Evolutionary conservation across 2,888 invertebrate species (phyloP).

Genomic region (Beris chalybata): DNA sequence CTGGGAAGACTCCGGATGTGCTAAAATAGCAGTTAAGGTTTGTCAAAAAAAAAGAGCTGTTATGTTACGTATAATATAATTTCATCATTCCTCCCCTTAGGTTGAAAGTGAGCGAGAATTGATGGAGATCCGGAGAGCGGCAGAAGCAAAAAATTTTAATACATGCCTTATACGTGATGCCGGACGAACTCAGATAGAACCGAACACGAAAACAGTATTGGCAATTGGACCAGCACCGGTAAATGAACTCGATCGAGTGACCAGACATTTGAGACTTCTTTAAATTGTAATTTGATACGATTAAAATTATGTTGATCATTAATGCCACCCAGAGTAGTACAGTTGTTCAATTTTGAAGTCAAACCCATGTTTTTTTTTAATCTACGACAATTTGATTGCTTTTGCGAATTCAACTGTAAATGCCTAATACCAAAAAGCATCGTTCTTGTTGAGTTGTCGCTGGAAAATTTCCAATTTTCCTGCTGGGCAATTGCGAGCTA

Average conservation of each 20-base stretch:
- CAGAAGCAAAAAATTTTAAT: slow-evolving; percentile 69
- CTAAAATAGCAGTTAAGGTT: slow-evolving; percentile 83
- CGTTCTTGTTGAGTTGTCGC: too few species aligned
- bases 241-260: slow-evolving; percentile 75
- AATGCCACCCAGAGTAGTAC: too few species aligned
- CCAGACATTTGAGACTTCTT: slow-evolving; percentile 84
- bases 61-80: slow-evolving; percentile 43
- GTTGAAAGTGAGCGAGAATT: slow-evolving; percentile 76
- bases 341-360: too few species aligned
- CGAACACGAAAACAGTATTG: slow-evolving; percentile 86
- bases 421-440: too few species aligned
- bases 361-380: too few species aligned
- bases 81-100: slow-evolving; percentile 38
- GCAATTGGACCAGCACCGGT: slow-evolving; percentile 91
- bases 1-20: slow-evolving; percentile 74
- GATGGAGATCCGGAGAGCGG: slow-evolving; percentile 67
- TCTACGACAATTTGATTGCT: too few species aligned
- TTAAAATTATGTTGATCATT: too few species aligned
- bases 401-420: too few species aligned
- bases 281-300: slow-evolving; percentile 51
- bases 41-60: slow-evolving; percentile 55
- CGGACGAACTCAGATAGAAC: slow-evolving; percentile 89
- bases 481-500: too few species aligned
- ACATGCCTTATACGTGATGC: slow-evolving; percentile 83
- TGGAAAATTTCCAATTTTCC: too few species aligned